Base-by-base conservation (phyloP, 2,113 vertebrate genomes). In the Myotis yumanensis region DNA sequence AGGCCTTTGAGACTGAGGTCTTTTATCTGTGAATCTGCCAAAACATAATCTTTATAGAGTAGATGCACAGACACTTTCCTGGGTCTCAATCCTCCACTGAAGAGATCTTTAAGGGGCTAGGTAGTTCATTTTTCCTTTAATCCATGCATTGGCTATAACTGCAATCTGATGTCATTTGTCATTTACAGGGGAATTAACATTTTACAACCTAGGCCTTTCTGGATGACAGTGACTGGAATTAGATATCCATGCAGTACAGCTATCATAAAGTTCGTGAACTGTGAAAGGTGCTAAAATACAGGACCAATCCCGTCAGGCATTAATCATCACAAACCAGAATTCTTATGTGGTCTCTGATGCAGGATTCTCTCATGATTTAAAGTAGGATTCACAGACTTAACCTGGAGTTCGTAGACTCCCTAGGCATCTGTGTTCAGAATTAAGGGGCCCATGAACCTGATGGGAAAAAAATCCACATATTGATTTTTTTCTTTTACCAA, bases 401-500 rank as follows among this genome's bases (percentile, higher is more conserved):
- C 11, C 46, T 62, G 30, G 40, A 40, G 40, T 64, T 64, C 6
- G 32, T 35, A 52, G 52, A 40, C 32, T 62, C 72, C 30, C 64
- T 79, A 30, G 3, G 8, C 22, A 71, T 89, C 54, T 94, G 77
- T 46, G 25, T 28, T 89, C 89, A 85, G 22, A 80, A 68, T 30
- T 84, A 48, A 94, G n/a, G 46, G 18, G 22, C 87, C 37, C 18
- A 59, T 64, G 32, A 84, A 86, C 35, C 20, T 68, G 71, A 64
- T 25, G 77, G 7, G 15, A 30, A 75, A 91, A 92, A 87, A 85
- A 66, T 15, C 54, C 17, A 85, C n/a, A 46, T 48, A 62, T 84
- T 91, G 95, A 68, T 96, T 94, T 68, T 16, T 66, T 32, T 62
- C 25, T 66, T 96, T 94, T 43, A 90, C 59, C 93, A 46, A 81